These are phyloP conservation scores for Caenorhabditis afra DNA, from an alignment of 2,888 invertebrate species.

Conservation along the genomic window DNA sequence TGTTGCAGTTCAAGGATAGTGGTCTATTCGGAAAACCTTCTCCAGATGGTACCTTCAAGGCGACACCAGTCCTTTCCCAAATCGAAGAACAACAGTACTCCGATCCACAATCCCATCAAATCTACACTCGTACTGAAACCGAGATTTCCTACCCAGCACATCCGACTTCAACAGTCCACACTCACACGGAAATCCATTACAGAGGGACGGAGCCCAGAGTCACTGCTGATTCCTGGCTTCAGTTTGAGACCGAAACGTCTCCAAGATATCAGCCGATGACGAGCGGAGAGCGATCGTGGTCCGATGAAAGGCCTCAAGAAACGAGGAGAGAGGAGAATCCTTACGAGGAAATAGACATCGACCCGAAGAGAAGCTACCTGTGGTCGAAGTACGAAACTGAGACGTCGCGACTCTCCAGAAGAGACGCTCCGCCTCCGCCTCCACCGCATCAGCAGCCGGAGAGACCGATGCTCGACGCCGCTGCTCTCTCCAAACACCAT, in stretches of 20 bases:
- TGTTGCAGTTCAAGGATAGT: conserved; percentile 35
- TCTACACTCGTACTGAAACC: conserved; percentile 21
- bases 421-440: background rate
- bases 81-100: background rate
- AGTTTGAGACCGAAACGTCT: background rate
- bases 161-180: conserved; percentile 14
- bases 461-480: conserved; percentile 9
- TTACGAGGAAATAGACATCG: background rate
- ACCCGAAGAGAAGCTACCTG: conserved; percentile 14
- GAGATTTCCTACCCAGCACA: background rate
- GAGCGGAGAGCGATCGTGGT: background rate
- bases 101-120: background rate
- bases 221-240: background rate
- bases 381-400: conserved; percentile 37
- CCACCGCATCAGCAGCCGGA: background rate
- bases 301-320: no score
- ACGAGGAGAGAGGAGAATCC: background rate
- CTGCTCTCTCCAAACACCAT: conserved; percentile 16
- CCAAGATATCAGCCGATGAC: background rate
- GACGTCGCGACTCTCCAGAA: conserved; percentile 9
- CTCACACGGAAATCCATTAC: conserved; percentile 12
- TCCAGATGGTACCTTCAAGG: background rate
- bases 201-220: background rate
- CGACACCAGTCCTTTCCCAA: conserved; percentile 2
- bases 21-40: conserved; percentile 10